Evolutionary conservation across 1,140 invertebrate species (phyloP), one percentile per base, ranked within the genome.

Genomic region (Plodia interpunctella): DNA sequence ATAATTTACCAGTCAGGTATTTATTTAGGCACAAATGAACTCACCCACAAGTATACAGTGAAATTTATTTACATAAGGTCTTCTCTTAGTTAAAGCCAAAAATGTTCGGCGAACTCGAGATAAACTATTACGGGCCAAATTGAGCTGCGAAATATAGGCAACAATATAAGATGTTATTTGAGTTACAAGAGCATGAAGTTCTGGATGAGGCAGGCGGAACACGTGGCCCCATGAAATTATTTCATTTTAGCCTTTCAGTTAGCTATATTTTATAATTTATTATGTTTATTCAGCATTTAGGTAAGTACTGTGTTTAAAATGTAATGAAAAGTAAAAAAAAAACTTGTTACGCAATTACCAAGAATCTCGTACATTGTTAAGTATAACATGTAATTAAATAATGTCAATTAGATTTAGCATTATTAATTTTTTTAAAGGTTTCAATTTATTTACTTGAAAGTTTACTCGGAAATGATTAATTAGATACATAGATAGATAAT

Each of bases 61-160:
- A 44, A 44, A 44, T 11, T 3, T 5, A 32, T 9, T 32, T 32
- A 32, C 11, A 32, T 6, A 25, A 6, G 21, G 21, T 6, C 21
- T 25, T 25, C 21, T 6, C 6, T 11, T 18, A 35, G 30, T 56
- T 57, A 2, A n/a, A 20, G 61, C 54, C 62, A 51, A 72, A 83
- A 78, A 67, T 76, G 68, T 25, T 25, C 21, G 6, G 59, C 63
- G 70, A 75, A 68, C 80, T 74, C 60, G 66, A 79, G 74, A 78
- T 76, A 81, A 80, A 86, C 78, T 80, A 78, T 75, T 68, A 78
- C 79, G 74, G 61, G 70, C 70, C 64, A 71, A 79, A 79, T 68
- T 72, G 56, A 70, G 62, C 76, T 73, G 54, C 74, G 76, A 84
- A 81, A 74, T 75, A 71, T 74, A 67, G 68, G 66, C 70, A 74